Conservation (phyloP, 1,140 invertebrate species). For the Nymphalis io region DNA sequence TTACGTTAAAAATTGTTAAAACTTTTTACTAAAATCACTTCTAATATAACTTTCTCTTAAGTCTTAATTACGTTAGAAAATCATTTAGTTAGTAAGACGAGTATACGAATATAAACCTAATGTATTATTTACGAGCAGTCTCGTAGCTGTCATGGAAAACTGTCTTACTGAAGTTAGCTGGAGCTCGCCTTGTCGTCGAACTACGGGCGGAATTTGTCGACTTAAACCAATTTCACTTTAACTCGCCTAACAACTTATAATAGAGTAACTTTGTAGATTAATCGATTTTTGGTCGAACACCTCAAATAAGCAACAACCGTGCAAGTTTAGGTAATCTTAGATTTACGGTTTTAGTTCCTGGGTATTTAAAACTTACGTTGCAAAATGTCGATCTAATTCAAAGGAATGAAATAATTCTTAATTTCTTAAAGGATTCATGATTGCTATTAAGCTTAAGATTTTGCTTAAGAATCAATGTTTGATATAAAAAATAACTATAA, state of each 20-base stretch:
- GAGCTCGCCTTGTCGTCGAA: conserved; percentile 58
- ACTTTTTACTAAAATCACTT: too few species aligned
- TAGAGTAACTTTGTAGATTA: conserved; percentile 75
- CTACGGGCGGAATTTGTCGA: conserved; percentile 74
- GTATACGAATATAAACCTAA: conserved; percentile 31
- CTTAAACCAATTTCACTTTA: conserved; percentile 74
- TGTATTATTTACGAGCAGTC: conserved; percentile 47
- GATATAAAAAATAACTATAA: too few species aligned
- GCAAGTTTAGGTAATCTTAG: conserved; percentile 19
- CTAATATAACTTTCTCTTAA: background rate
- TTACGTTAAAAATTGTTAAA: background rate
- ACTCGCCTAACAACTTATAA: conserved; percentile 75
- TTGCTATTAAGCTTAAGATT: too few species aligned
- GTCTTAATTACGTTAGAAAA: conserved; percentile 3
- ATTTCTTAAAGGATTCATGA: too few species aligned
- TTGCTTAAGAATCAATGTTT: too few species aligned
- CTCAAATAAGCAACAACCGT: conserved; percentile 47
- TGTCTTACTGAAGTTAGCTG: conserved; percentile 62
- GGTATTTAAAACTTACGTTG: too few species aligned
- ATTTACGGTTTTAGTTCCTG: conserved; percentile 13
- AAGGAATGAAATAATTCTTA: background rate
- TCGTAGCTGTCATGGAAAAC: conserved; percentile 57
- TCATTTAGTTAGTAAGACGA: background rate
- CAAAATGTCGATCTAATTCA: background rate
- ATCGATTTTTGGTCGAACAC: conserved; percentile 66